Evolutionary conservation across 2,797 vertebrate species (phyloP).

Genomic region (Hoplostethus mediterraneus): DNA sequence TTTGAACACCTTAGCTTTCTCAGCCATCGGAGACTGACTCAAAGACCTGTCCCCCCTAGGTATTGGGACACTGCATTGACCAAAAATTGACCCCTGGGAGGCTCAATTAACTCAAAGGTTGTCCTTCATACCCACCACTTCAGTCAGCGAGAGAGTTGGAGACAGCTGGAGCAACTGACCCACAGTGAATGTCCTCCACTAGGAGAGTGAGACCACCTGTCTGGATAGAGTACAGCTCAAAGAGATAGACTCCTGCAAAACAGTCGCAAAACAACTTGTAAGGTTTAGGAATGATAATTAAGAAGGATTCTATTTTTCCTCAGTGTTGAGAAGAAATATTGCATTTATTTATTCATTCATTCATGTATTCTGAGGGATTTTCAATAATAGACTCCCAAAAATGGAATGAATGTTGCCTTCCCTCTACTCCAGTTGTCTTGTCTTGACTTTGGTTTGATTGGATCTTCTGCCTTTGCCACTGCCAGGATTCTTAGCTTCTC

Average conservation of each 20-base stretch:
- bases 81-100: conserved; percentile 38
- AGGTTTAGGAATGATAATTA: too few relatives aligned
- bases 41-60: conserved; percentile 44
- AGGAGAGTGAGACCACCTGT: conserved; percentile 34
- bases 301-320: too few relatives aligned
- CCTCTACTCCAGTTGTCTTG: too few relatives aligned
- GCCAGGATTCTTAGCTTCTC: too few relatives aligned
- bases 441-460: too few relatives aligned
- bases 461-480: too few relatives aligned
- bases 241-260: too few relatives aligned
- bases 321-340: neutral
- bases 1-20: conserved; percentile 73
- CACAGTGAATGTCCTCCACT: conserved; percentile 35
- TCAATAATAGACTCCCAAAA: neutral
- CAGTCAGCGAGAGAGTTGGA: conserved; percentile 29
- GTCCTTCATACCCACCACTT: conserved; percentile 46
- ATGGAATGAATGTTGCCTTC: too few relatives aligned
- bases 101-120: conserved; percentile 13
- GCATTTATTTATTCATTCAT: too few relatives aligned
- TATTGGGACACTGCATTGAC: conserved; percentile 24
- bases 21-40: conserved; percentile 59
- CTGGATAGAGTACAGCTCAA: conserved; percentile 4
- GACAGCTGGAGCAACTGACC: conserved; percentile 44
- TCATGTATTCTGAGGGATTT: neutral
- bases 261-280: too few relatives aligned